Evolutionary conservation across 2,797 vertebrate genomes (phyloP).

Genomic region (Adrianichthys oophorus): DNA sequence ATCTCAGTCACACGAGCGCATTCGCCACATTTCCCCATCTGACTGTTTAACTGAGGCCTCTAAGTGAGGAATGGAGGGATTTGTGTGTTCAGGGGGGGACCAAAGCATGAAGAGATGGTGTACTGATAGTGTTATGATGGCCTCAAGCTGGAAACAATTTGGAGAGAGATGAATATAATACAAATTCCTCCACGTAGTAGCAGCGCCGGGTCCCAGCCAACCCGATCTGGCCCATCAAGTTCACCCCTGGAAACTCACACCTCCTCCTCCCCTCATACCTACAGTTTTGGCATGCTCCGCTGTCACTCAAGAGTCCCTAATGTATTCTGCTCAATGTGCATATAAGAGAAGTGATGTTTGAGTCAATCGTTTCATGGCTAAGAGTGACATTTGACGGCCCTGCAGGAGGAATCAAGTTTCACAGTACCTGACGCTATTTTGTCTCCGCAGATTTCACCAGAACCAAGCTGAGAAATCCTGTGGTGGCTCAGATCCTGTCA

Average conservation of each 20-base stretch:
- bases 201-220: slow-evolving; percentile 53
- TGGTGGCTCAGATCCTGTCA: slow-evolving; percentile 31
- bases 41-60: slow-evolving; percentile 55
- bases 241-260: slow-evolving; percentile 44
- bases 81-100: slow-evolving; percentile 13
- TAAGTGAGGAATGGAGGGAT: slow-evolving; percentile 26
- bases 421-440: slow-evolving; percentile 49
- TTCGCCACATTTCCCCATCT: slow-evolving; percentile 17
- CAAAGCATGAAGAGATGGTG: slow-evolving; percentile 34
- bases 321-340: slow-evolving; percentile 39
- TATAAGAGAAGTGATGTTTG: slow-evolving; percentile 56
- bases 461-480: slow-evolving; percentile 21
- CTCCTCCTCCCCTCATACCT: slow-evolving; percentile 18
- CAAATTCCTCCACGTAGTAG: slow-evolving; percentile 60
- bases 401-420: slow-evolving; percentile 53
- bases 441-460: slow-evolving; percentile 40
- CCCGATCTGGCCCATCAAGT: slow-evolving; percentile 54
- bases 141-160: slow-evolving; percentile 74
- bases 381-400: slow-evolving; percentile 53
- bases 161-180: slow-evolving; percentile 56
- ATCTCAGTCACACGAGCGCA: slow-evolving; percentile 36
- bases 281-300: slow-evolving; percentile 35
- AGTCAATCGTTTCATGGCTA: slow-evolving; percentile 50
- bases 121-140: slow-evolving; percentile 70
- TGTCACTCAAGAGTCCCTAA: slow-evolving; percentile 52